phyloP scores from a whole-genome alignment of 1,140 invertebrate species.

The Eriosoma lanigerum region DNA sequence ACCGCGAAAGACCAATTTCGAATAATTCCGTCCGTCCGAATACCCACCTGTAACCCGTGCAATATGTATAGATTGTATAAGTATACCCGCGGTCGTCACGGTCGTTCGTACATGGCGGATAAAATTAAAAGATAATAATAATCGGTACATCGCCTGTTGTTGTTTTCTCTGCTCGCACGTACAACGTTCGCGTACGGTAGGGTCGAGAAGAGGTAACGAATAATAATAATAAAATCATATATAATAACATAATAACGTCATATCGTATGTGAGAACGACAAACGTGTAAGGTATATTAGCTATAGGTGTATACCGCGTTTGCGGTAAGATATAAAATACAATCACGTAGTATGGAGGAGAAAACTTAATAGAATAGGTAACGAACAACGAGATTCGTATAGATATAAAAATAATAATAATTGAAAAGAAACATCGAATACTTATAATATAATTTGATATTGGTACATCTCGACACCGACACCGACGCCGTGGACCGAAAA shows the following conservation, averaged over 20 bases:
- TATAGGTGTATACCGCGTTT: too few species aligned
- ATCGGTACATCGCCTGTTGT: conserved; percentile 17
- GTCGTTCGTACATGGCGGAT: conserved; percentile 17
- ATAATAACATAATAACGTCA: neutral
- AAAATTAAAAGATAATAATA: conserved; percentile 47
- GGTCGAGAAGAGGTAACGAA: neutral
- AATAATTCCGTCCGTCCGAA: too few species aligned
- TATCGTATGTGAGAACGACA: conserved; percentile 17
- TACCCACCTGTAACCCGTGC: too few species aligned
- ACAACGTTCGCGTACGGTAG: neutral
- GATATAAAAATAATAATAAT: neutral
- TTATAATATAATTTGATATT: conserved; percentile 30
- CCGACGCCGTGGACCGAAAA: neutral
- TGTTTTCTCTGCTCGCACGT: conserved; percentile 24
- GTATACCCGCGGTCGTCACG: neutral
- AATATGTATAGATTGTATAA: too few species aligned
- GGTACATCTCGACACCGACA: too few species aligned
- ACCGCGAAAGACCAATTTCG: too few species aligned
- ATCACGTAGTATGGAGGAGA: conserved; percentile 13
- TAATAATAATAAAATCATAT: conserved; percentile 32
- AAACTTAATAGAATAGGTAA: neutral
- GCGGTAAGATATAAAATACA: conserved; percentile 21
- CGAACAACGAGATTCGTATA: neutral
- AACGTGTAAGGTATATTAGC: neutral
- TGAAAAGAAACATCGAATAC: neutral